Evolutionary conservation across 2,888 invertebrate species (phyloP), one percentile per base, ranked within the genome.

Genomic region (Strigamia crassipes): DNA sequence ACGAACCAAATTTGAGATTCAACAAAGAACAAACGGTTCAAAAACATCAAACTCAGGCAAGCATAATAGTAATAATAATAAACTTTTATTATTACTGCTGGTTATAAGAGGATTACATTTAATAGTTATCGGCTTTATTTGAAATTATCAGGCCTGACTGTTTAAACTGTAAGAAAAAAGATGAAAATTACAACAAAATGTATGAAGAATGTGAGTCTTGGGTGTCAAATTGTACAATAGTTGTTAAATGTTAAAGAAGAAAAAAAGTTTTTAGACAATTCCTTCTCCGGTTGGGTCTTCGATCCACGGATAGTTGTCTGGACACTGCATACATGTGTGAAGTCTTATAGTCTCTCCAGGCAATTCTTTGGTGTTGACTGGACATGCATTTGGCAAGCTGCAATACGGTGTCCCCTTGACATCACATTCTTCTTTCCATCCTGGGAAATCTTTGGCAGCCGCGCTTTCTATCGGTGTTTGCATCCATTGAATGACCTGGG

Each of bases 231-330:
- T 3, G 3, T 27, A 38, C 38, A 12, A 3, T 18, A 13, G 51
- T 51, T 18, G 51, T 51, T 18, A 18, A 51, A 15, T 12, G 3
- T 51, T 51, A 51, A 51, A 51, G 51, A 51, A 51, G 51, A 51
- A 51, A 13, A 8, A 51, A 51, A 51, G 38, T 51, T 18, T 51
- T 80, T 80, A 80, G 15, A 80, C 21, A 92, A 93, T 94, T 89
- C 94, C 94, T 87, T 94, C 94, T 86, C 94, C 94, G 86, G 94
- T 94, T 84, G 96, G 96, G 89, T 96, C 96, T 88, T 94, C 94
- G 87, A 96, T 89, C 96, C 96, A 96, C 86, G 96, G 96, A 90
- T 96, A 96, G 89, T 96, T 96, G 89, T 94, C 94, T 85, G 96
- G 96, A 89, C 96, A 96, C 88, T 96, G 92, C 86, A 96, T 92